Evolutionary conservation across 2,113 vertebrate genomes (phyloP), one percentile per base, ranked within the genome.

Genomic region (Marmota flaviventris): DNA sequence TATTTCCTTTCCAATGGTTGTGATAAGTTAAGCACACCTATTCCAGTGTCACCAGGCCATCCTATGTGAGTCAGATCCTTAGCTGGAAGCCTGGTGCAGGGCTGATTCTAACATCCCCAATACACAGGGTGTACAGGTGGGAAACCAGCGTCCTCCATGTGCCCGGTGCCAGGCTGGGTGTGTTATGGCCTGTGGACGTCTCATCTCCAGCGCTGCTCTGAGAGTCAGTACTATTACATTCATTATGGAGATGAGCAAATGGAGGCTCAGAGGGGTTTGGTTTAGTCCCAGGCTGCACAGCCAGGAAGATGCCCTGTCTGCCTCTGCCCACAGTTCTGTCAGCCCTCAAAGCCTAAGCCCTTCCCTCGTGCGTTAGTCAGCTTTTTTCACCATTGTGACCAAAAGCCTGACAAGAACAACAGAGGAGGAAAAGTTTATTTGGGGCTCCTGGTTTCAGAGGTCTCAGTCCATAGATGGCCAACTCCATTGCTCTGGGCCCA

Each of bases 41-140:
- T 25, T 39, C 22, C 0, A 7, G 14, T 56, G 70, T 96, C 51
- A 37, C 48, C 85, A 73, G 84, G 63, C 53, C 58, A 18, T 73
- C 34, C 77, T 1, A 1, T 34, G 29, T 94, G 96, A 97, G 77
- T 96, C 96, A 95, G 67, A 69, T 14, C 51, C 45, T 78, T 25
- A 13, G 16, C 70, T 88, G 34, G 69, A 42, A 65, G 70, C 37
- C n/a, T n/a, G n/a, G 77, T 65, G 25, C 42, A 70, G 63, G 45
- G 25, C 6, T 72, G 42, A 16, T 34, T 39, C 37, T 87, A 53
- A 72, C 39, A 22, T 48, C 45, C n/a, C 32, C 20, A 25, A n/a
- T 37, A 11, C 6, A 16, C 5, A 87, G 39, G 7, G 48, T 39
- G n/a, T 25, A 32, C 76, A 32, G 63, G 2, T 24, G 75, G 56